phyloP scores from a whole-genome alignment of 2,113 vertebrate genomes.

The Triplophysa dalaica region DNA sequence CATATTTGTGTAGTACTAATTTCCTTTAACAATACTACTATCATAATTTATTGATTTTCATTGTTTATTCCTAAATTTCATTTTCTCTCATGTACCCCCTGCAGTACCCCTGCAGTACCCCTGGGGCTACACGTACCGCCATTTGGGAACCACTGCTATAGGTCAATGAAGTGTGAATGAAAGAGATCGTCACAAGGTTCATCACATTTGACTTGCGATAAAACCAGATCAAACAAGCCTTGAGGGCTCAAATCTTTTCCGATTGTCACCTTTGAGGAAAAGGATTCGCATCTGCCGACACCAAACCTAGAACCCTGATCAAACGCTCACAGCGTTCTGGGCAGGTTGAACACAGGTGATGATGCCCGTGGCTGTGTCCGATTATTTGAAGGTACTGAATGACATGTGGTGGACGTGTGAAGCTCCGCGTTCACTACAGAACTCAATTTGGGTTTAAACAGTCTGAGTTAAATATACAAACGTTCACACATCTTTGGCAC shows the following conservation, averaged over 20 bases:
- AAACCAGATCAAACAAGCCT: slow-evolving; percentile 16
- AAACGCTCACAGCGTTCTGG: slow-evolving; percentile 30
- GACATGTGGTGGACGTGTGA: slow-evolving; percentile 36
- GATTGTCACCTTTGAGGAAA: slow-evolving; percentile 28
- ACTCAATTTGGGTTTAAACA: slow-evolving; percentile 32
- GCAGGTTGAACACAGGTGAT: slow-evolving; percentile 30
- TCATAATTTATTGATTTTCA: no score
- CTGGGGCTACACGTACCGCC: no score
- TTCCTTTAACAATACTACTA: no score
- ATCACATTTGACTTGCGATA: neutral
- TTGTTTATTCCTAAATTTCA: no score
- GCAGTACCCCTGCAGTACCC: no score
- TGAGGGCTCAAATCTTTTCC: slow-evolving; percentile 3
- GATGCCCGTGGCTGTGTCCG: slow-evolving; percentile 24
- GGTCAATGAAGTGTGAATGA: neutral
- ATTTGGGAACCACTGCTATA: no score
- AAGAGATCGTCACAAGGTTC: neutral
- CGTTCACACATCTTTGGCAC: slow-evolving; percentile 43
- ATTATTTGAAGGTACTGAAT: slow-evolving; percentile 47
- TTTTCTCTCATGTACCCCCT: no score
- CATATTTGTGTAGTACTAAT: no score
- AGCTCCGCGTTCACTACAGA: slow-evolving; percentile 34
- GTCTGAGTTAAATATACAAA: slow-evolving; percentile 40
- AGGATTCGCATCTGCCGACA: slow-evolving; percentile 27
- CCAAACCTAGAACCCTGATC: slow-evolving; percentile 46